A percentile compares a stretch with the other conserved stretches of the same genome.
Conservation (phyloP, 2,797 vertebrate genomes). For the Coreius guichenoti region DNA sequence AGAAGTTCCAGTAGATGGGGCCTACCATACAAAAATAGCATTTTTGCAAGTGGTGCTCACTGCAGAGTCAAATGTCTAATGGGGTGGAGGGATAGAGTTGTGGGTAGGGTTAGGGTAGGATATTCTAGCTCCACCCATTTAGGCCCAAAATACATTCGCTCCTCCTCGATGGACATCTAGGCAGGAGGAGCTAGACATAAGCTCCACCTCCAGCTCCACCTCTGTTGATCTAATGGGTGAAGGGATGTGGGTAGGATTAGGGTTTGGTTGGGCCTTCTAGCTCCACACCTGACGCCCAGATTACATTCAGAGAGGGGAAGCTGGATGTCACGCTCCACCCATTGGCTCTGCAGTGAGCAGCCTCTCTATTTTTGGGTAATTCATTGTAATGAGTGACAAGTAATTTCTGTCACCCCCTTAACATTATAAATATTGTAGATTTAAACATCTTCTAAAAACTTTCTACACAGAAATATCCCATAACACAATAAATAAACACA, state of each 20-base stretch:
- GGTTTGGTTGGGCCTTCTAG: background rate
- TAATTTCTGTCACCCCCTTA: background rate
- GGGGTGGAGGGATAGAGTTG: no score
- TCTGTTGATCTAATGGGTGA: no score
- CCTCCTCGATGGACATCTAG: background rate
- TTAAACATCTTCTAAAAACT: background rate
- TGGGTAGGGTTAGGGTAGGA: no score
- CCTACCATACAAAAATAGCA: background rate
- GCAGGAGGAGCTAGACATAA: no score
- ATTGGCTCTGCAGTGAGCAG: background rate
- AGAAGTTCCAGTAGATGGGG: slow-evolving; percentile 5
- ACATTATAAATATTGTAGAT: background rate
- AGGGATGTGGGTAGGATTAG: no score
- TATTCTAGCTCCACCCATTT: no score
- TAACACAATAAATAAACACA: background rate
- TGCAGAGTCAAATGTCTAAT: background rate
- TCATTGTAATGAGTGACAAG: background rate
- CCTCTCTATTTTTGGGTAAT: background rate
- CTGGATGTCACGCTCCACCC: background rate
- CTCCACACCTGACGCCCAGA: background rate
- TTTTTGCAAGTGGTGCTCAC: background rate
- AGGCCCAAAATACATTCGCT: no score
- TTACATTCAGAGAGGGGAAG: background rate
- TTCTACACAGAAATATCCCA: background rate
- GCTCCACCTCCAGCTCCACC: no score